phyloP scores from a whole-genome alignment of 2,888 invertebrate species.

The Acanthosoma haemorrhoidale region DNA sequence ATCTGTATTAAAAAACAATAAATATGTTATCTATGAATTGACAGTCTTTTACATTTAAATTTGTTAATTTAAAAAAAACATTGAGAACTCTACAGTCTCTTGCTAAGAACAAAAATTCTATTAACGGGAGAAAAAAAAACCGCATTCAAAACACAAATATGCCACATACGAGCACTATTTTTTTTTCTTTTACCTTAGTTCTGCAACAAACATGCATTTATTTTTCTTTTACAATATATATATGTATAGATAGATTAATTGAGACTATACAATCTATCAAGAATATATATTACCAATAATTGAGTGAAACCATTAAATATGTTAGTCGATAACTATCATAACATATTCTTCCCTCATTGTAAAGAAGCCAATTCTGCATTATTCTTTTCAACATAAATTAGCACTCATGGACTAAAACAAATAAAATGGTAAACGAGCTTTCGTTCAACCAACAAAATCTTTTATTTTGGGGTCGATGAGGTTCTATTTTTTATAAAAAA shows the following conservation, averaged over 20 bases:
- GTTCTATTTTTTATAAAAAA: too few relatives aligned
- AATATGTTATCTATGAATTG: constrained; percentile 17
- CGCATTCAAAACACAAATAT: not conserved
- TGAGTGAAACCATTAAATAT: not conserved
- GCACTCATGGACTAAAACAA: too few relatives aligned
- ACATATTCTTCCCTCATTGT: not conserved
- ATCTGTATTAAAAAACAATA: constrained; percentile 25
- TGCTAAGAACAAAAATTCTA: not conserved
- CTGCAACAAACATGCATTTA: not conserved
- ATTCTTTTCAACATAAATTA: too few relatives aligned
- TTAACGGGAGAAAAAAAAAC: not conserved
- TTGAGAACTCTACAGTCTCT: constrained; percentile 1
- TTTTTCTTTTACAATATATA: too few relatives aligned
- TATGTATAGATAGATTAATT: too few relatives aligned
- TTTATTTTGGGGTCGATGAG: too few relatives aligned
- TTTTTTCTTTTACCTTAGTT: not conserved
- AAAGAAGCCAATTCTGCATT: too few relatives aligned
- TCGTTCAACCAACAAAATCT: too few relatives aligned
- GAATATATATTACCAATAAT: not conserved
- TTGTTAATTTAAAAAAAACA: not conserved
- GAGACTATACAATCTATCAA: too few relatives aligned
- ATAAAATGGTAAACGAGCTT: too few relatives aligned
- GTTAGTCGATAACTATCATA: not conserved
- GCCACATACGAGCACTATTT: too few relatives aligned
- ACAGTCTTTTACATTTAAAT: constrained; percentile 19